Conservation (phyloP, 2,888 invertebrate genomes). For the Patella ulyssiponensis region DNA sequence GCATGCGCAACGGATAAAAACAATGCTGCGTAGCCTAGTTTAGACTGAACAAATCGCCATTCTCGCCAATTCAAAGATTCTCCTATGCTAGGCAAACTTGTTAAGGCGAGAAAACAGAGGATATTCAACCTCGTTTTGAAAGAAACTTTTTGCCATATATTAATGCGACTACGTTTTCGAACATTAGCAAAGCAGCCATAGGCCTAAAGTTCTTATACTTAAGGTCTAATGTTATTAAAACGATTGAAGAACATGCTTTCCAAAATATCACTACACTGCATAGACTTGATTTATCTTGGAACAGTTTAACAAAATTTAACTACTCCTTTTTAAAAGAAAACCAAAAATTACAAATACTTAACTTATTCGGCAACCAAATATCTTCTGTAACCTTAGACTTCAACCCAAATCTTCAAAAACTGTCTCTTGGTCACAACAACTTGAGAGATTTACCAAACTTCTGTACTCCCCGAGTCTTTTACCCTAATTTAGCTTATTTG, state of each 20-base stretch:
- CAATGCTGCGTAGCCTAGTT: constrained; percentile 52
- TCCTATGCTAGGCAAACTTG: constrained; percentile 57
- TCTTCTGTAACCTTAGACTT: no score
- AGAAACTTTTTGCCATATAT: no score
- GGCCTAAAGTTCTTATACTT: neutral
- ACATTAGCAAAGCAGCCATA: neutral
- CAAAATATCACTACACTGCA: no score
- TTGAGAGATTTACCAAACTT: constrained; percentile 5
- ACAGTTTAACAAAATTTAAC: neutral
- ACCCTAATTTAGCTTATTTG: neutral
- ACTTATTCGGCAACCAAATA: neutral
- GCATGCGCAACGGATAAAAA: constrained; percentile 53
- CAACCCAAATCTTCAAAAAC: neutral
- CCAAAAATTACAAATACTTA: neutral
- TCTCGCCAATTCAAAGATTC: constrained; percentile 62
- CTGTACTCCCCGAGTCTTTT: neutral
- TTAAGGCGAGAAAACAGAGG: constrained; percentile 53
- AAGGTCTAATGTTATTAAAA: neutral
- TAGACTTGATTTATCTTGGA: neutral
- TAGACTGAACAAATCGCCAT: constrained; percentile 63
- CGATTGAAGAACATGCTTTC: no score
- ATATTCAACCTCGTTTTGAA: constrained; percentile 4
- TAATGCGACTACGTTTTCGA: neutral
- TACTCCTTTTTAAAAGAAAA: neutral
- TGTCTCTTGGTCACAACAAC: neutral